Conservation (phyloP, 2,113 vertebrate genomes). For the Varanus salvator region DNA sequence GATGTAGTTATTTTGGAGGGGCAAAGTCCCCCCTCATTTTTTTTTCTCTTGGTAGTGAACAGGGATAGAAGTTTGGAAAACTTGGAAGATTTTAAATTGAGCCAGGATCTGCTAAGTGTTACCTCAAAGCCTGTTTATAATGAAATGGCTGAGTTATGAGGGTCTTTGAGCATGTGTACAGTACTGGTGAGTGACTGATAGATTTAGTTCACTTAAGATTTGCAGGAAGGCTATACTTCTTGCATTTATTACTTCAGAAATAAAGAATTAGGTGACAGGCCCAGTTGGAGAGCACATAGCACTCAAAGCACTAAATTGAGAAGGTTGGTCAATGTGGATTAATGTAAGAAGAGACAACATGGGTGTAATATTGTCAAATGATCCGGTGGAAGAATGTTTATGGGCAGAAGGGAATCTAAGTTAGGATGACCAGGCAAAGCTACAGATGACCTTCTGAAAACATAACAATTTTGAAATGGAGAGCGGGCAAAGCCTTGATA, state of each 20-base stretch:
- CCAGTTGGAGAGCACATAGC: not conserved
- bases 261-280: not conserved
- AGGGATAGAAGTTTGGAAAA: not conserved
- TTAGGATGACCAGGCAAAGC: not conserved
- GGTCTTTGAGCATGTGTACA: not conserved
- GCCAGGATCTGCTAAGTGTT: not conserved
- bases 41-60: not conserved
- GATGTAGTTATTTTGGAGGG: not conserved
- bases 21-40: not conserved
- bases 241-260: not conserved
- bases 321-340: not conserved
- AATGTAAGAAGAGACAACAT: not conserved
- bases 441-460: not conserved
- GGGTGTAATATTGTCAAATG: not conserved
- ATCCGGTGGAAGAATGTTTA: not conserved
- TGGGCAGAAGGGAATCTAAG: not conserved
- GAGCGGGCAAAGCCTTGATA: not conserved
- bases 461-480: not conserved
- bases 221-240: not conserved
- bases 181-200: no score
- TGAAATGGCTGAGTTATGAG: not conserved
- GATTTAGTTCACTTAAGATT: not conserved
- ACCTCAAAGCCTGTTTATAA: not conserved
- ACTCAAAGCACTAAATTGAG: not conserved
- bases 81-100: not conserved